These are phyloP conservation scores for Planococcus citri DNA, from an alignment of 1,140 invertebrate species.

Conservation along the genomic window DNA sequence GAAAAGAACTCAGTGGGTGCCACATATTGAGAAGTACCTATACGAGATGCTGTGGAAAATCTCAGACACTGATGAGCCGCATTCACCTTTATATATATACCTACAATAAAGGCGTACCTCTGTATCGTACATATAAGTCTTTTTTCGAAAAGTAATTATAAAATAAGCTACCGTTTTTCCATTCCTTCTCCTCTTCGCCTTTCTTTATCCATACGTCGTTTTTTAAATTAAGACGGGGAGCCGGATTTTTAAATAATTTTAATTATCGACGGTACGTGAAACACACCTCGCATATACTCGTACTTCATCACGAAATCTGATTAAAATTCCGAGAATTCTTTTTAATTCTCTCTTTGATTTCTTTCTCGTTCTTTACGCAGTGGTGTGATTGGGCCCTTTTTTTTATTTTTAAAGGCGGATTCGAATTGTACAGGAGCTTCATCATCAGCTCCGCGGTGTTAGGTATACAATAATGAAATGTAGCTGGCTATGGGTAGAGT, in stretches of 20 bases:
- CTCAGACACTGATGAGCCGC: not conserved
- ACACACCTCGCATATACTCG: not conserved
- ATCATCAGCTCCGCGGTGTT: no score
- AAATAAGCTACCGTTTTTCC: constrained; percentile 16
- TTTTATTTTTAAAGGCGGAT: no score
- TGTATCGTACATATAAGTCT: not conserved
- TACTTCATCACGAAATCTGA: not conserved
- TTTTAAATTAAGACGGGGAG: not conserved
- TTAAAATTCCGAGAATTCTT: constrained; percentile 18
- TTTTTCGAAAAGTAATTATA: constrained; percentile 21
- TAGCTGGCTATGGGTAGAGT: no score
- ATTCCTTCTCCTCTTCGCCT: no score
- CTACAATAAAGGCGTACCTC: constrained; percentile 1
- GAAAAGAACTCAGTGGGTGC: not conserved
- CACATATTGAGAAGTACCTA: not conserved
- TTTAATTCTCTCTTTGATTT: not conserved
- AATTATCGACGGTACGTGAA: not conserved
- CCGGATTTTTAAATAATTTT: constrained; percentile 13
- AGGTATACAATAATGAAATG: no score
- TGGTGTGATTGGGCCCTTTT: no score
- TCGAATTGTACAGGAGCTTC: no score
- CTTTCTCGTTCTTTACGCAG: not conserved
- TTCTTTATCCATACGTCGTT: no score
- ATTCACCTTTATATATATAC: no score
- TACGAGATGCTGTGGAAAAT: not conserved